These are phyloP conservation scores for Scaptodrosophila latifasciaeformis DNA, from an alignment of 2,888 invertebrate genomes.

Conservation along the genomic window DNA sequence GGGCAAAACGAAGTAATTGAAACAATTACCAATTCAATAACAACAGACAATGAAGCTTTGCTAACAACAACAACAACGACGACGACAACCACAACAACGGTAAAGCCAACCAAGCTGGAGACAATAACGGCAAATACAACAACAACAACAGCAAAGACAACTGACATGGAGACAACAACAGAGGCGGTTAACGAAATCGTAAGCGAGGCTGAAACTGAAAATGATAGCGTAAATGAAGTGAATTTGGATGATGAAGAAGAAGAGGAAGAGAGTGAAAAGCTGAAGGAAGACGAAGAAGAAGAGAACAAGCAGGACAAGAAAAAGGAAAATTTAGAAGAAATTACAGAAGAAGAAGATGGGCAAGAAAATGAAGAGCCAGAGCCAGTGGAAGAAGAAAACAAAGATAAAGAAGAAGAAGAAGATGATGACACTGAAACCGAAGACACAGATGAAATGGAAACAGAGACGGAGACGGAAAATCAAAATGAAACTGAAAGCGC, in stretches of 20 bases:
- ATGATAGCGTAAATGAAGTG: constrained; percentile 38
- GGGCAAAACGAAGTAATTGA: constrained; percentile 47
- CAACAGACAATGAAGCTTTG: background rate
- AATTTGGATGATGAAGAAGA: constrained; percentile 43
- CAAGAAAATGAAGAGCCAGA: constrained; percentile 2
- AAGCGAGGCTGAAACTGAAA: constrained; percentile 37
- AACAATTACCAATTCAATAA: constrained; percentile 41
- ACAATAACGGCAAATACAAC: constrained; percentile 14
- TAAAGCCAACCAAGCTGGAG: constrained; percentile 15
- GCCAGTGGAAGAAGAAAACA: background rate
- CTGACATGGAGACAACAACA: constrained; percentile 7
- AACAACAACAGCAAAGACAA: constrained; percentile 15
- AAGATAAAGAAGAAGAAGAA: constrained; percentile 45
- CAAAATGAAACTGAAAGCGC: background rate
- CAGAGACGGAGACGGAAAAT: background rate
- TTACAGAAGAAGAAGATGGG: constrained; percentile 14
- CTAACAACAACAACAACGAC: constrained; percentile 23
- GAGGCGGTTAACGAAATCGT: constrained; percentile 29
- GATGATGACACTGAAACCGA: constrained; percentile 36
- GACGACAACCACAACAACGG: constrained; percentile 15
- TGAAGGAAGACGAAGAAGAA: constrained; percentile 23
- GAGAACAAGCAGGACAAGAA: no score
- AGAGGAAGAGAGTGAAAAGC: constrained; percentile 13
- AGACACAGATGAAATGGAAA: background rate
- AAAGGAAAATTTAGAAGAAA: constrained; percentile 22